Conservation (phyloP, 2,797 vertebrate genomes). For the Pseudochaenichthys georgianus region DNA sequence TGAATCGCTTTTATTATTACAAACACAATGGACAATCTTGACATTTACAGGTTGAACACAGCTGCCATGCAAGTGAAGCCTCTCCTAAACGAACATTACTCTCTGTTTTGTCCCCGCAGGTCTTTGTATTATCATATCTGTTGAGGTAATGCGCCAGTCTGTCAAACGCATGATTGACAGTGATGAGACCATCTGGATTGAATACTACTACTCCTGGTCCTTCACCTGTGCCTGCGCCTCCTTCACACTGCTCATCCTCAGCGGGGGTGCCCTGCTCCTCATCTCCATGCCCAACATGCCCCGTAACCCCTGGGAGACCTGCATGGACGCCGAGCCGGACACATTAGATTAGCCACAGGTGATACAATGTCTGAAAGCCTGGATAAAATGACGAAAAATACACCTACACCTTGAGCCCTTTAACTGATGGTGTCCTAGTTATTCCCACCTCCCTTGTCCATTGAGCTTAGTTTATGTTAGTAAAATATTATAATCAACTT, state of each 20-base stretch:
- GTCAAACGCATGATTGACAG: conserved; percentile 97
- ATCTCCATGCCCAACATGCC: conserved; percentile 97
- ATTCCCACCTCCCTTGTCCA: conserved; percentile 1
- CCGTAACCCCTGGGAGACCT: conserved; percentile 97
- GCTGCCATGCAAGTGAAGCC: conserved; percentile 1
- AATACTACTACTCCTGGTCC: conserved; percentile 96
- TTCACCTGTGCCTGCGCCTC: conserved; percentile 93
- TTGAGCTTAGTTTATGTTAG: conserved; percentile 1
- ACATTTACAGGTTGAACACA: neutral
- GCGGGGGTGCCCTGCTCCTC: conserved; percentile 90
- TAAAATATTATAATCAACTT: conserved; percentile 3
- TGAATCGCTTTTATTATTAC: neutral
- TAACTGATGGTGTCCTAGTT: conserved; percentile 24
- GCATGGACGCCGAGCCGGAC: conserved; percentile 96
- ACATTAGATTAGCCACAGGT: conserved; percentile 76
- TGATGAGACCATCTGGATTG: conserved; percentile 93
- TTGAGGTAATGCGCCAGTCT: conserved; percentile 96
- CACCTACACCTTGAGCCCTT: conserved; percentile 28
- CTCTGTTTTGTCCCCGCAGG: conserved; percentile 80
- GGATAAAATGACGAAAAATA: neutral
- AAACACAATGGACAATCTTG: conserved; percentile 9
- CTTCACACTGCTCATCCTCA: conserved; percentile 93
- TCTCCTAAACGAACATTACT: conserved; percentile 8
- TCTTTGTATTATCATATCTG: conserved; percentile 94
- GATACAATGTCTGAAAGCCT: conserved; percentile 8